phyloP scores from a whole-genome alignment of 2,888 invertebrate genomes.

The Leptinotarsa tumamoca region DNA sequence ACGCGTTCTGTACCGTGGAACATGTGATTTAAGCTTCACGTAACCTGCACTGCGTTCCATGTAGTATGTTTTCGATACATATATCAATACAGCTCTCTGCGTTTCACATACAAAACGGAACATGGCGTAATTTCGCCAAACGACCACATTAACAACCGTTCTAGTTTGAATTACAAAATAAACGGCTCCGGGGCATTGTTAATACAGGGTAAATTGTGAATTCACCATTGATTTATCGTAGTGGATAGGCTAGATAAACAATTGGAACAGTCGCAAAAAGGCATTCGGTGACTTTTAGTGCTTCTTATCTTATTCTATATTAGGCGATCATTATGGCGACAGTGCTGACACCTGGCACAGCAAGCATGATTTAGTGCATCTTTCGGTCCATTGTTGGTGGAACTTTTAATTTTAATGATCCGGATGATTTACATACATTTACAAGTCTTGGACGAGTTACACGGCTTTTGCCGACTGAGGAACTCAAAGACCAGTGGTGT shows the following conservation, averaged over 20 bases:
- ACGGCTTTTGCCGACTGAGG: background rate
- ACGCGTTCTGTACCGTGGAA: background rate
- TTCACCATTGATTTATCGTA: conserved; percentile 47
- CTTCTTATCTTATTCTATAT: conserved; percentile 50
- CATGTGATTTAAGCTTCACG: background rate
- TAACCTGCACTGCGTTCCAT: background rate
- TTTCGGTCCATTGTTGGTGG: conserved; percentile 49
- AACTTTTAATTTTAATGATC: conserved; percentile 52
- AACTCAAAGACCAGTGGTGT: conserved; percentile 5
- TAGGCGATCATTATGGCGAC: conserved; percentile 53
- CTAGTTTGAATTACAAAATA: conserved; percentile 41
- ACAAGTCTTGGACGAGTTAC: conserved; percentile 8
- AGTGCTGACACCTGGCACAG: conserved; percentile 50
- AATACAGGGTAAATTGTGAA: conserved; percentile 45
- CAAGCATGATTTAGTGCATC: conserved; percentile 53
- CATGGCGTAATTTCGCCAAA: conserved; percentile 36
- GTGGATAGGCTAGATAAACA: conserved; percentile 48
- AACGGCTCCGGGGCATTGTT: conserved; percentile 38
- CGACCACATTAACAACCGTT: conserved; percentile 30
- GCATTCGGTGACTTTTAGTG: conserved; percentile 46
- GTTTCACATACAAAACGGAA: conserved; percentile 26
- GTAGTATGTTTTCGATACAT: conserved; percentile 8
- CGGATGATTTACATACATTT: conserved; percentile 53
- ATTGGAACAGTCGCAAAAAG: conserved; percentile 50
- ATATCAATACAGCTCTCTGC: conserved; percentile 20